phyloP scores from a whole-genome alignment of 2,888 invertebrate species.

The Vanessa cardui region DNA sequence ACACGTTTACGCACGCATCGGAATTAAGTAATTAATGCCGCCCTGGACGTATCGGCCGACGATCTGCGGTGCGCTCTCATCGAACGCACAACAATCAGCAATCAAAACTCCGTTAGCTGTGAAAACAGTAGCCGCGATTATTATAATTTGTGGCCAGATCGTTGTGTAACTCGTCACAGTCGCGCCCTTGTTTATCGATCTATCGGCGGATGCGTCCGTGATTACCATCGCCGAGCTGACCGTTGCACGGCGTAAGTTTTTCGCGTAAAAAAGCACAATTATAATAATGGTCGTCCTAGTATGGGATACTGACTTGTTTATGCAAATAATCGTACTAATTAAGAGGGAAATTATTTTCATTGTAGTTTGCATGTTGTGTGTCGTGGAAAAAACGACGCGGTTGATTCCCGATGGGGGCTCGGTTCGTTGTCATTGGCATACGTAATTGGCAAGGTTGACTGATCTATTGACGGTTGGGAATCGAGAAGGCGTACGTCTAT shows the following conservation, averaged over 20 bases:
- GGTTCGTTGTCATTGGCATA: constrained; percentile 66
- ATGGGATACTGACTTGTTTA: constrained; percentile 74
- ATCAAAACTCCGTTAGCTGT: constrained; percentile 58
- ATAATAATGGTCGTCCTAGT: constrained; percentile 78
- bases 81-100: constrained; percentile 59
- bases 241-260: constrained; percentile 73
- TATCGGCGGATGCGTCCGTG: constrained; percentile 75
- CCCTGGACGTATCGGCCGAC: constrained; percentile 68
- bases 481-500: constrained; percentile 23
- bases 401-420: constrained; percentile 55
- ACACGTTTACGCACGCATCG: constrained; percentile 75
- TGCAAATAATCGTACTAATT: constrained; percentile 78
- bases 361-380: constrained; percentile 65
- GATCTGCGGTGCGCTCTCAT: constrained; percentile 68
- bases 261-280: constrained; percentile 76
- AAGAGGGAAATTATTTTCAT: constrained; percentile 75
- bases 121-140: constrained; percentile 66
- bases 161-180: constrained; percentile 70
- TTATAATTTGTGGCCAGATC: constrained; percentile 63
- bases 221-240: constrained; percentile 70
- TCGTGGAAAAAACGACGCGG: constrained; percentile 56
- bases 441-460: constrained; percentile 57
- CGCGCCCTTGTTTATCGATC: constrained; percentile 75
- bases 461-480: constrained; percentile 56
- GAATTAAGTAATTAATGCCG: constrained; percentile 78